Evolutionary conservation across 1,140 invertebrate genomes (phyloP), one percentile per base, ranked within the genome.

Genomic region (Meloidogyne floridensis): DNA sequence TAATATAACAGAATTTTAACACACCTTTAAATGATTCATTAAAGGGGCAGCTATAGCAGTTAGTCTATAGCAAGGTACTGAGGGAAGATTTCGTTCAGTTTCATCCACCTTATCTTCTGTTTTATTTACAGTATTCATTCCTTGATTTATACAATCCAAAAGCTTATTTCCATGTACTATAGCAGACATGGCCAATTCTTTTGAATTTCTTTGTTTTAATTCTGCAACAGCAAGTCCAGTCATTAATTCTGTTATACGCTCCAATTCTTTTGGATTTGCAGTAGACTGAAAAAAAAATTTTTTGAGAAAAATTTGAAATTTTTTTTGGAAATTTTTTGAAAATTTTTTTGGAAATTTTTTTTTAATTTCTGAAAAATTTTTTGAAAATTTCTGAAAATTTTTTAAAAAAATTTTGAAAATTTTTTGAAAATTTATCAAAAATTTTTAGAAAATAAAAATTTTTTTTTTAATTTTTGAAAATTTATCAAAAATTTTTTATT

Each of bases 121-220:
- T 72, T 69, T 69, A 69, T 79, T 59, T 15, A 59, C 11, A 59
- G 3, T 15, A 59, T 59, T 65, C 59, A 65, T 65, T 65, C 59
- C 59, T 75, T 85, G 78, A 78, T 89, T 89, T 53, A 89, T 89
- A 54, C 82, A 82, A 65, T 89, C 88, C 3, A 89, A 72, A 43
- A 89, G 77, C 3, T 89, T 85, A 81, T 89, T 89, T 69, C 89
- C 88, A 72, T 89, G 87, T 11, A 89, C 88, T 75, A 89, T 90
- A 11, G 88, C 89, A 70, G 87, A 89, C 84, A 89, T 84, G 8
- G 88, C 88, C 9, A 90, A 71, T 77, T 89, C 88, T 65, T 86
- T 87, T 13, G 86, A 80, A 77, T 84, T 90, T 53, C 87, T 75
- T 70, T 89, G 83, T 69, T 88, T 89, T 51, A 89, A 74, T 70